Evolutionary conservation across 2,888 invertebrate species (phyloP), one percentile per base, ranked within the genome.

Genomic region (Epistrophe grossulariae): DNA sequence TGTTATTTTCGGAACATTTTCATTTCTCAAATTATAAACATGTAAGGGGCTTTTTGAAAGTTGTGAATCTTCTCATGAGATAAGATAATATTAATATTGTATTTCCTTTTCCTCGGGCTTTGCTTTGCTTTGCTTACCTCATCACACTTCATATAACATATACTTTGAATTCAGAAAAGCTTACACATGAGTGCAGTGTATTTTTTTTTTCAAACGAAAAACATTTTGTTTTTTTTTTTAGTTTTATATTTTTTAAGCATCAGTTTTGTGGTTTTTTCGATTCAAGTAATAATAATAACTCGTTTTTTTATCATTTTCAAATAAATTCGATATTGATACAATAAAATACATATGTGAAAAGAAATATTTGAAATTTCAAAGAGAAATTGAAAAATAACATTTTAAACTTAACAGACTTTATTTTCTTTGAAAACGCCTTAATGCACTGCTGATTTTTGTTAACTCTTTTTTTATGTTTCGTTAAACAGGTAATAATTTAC

Each of bases 71-170:
- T 71, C 71, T 71, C 24, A 71, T 24, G 71, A 55, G 40, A 79
- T 68, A 74, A 79, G 87, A 87, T 72, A 74, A 83, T 87, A 83
- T 79, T 87, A 87, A 83, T 83, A 76, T 83, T 76, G 87, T 79
- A 72, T 83, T 66, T 82, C 78, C 77, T 45, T 72, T 76, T 76
- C 79, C 76, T 52, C 28, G 15, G 76, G 79, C 76, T 66, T 71
- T 35, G 8, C 35, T 35, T 35, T 35, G 35, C 35, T 35, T 28
- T 72, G 71, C 60, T 59, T 79, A 77, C 83, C 79, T 72, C 87
- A 72, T 87, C 83, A 71, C 83, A 83, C 79, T 87, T 76, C 60
- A 57, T 72, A 31, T 40, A 80, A 59, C 73, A 74, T 24, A 50
- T 24, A 50, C 55, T 40, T 62, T 24, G 70, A 71, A 76, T 71